Conservation (phyloP, 2,888 invertebrate species). For the Pantelozetes paolii region DNA sequence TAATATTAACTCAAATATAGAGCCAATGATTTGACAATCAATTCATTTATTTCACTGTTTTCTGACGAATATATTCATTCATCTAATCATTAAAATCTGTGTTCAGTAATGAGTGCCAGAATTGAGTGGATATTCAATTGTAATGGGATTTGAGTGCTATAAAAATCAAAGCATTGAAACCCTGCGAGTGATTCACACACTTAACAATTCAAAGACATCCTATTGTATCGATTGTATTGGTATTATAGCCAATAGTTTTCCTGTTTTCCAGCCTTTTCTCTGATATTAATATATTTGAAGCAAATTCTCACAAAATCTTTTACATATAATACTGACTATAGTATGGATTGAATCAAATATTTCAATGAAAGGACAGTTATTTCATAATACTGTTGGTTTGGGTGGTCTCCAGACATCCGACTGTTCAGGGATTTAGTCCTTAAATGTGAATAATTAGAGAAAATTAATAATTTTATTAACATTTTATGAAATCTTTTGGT, state of each 20-base stretch:
- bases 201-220: conserved; percentile 10
- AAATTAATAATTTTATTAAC: background rate
- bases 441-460: conserved; percentile 3
- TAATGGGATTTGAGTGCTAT: background rate
- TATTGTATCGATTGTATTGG: conserved; percentile 12
- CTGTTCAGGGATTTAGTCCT: background rate
- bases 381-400: background rate
- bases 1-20: conserved; percentile 9
- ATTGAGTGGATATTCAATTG: background rate
- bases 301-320: background rate
- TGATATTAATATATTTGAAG: background rate
- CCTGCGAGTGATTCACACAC: conserved; percentile 1
- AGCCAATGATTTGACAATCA: conserved; percentile 10
- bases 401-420: background rate
- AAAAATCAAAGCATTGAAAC: background rate
- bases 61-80: too few species aligned
- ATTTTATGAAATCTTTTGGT: conserved; percentile 3
- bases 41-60: background rate
- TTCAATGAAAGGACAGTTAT: background rate
- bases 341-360: conserved; percentile 5
- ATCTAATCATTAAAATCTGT: background rate
- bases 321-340: background rate
- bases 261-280: background rate
- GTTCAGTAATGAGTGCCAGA: background rate
- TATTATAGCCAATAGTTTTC: background rate